Conservation (phyloP, 2,113 vertebrate species). For the Apaloderma vittatum region DNA sequence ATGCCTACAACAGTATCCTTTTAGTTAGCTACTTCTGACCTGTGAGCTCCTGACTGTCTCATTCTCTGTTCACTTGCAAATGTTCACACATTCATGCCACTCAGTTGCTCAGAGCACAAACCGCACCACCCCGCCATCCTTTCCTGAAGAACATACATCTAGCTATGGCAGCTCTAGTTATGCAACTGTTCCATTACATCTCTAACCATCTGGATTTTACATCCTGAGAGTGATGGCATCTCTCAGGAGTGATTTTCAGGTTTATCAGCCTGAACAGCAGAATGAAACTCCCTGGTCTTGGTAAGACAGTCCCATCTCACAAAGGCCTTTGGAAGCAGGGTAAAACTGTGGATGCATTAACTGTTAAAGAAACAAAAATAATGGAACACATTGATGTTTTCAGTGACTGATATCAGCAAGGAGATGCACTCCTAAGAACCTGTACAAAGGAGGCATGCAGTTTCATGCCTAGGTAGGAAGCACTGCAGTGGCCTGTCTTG, state of each 20-base stretch:
- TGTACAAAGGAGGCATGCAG: background rate
- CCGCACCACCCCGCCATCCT: background rate
- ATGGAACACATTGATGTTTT: background rate
- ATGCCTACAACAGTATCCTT: background rate
- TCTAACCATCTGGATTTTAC: background rate
- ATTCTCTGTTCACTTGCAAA: background rate
- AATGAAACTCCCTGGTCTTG: background rate
- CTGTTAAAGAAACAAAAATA: background rate
- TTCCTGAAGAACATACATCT: background rate
- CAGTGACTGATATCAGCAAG: background rate
- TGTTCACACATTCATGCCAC: fast-evolving
- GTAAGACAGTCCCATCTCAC: background rate
- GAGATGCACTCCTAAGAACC: background rate
- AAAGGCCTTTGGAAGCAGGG: background rate
- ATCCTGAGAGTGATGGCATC: background rate
- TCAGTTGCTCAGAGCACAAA: background rate
- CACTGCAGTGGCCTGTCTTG: background rate
- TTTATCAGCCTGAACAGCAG: background rate
- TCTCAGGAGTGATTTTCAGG: background rate
- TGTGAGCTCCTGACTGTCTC: background rate
- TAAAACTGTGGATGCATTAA: background rate
- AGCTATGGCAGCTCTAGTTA: background rate
- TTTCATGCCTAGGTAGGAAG: background rate
- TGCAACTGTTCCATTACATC: background rate
- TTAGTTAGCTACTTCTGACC: background rate